Percentiles rank a stretch among this genome's conserved stretches.
Conservation (phyloP, 2,888 invertebrate species). For the Biston stratarius region DNA sequence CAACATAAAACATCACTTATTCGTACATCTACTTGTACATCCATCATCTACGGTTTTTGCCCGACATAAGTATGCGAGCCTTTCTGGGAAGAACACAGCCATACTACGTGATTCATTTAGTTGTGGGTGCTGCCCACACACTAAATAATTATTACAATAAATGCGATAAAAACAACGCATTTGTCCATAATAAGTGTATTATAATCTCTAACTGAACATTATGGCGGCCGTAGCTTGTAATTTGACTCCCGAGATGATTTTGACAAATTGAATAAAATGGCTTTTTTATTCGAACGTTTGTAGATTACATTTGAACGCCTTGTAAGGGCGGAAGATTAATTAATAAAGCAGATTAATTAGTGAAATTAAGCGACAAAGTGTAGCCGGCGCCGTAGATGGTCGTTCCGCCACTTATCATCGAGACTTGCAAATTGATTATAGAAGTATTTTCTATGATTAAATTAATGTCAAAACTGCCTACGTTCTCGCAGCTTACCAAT, state of each 20-base stretch:
- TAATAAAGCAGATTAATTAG: constrained; percentile 39
- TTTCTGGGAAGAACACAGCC: constrained; percentile 40
- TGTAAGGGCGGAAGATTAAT: constrained; percentile 33
- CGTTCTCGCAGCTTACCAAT: constrained; percentile 5
- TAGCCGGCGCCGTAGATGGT: constrained; percentile 20
- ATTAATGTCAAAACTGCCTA: constrained; percentile 33
- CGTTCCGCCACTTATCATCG: constrained; percentile 21
- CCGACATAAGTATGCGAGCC: constrained; percentile 46
- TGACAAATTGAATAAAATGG: constrained; percentile 47
- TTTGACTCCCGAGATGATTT: constrained; percentile 45
- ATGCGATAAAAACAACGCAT: constrained; percentile 54
- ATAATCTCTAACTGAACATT: constrained; percentile 43
- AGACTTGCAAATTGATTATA: constrained; percentile 32
- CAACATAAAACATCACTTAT: constrained; percentile 42
- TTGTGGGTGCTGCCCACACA: constrained; percentile 61
- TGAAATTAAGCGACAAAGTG: constrained; percentile 37
- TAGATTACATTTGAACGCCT: constrained; percentile 30
- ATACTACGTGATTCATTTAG: constrained; percentile 50
- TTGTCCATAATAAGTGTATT: constrained; percentile 45
- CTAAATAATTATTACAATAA: constrained; percentile 56
- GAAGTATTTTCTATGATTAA: constrained; percentile 22
- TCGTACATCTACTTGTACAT: constrained; percentile 40
- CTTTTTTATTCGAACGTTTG: constrained; percentile 36
- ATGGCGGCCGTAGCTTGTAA: constrained; percentile 42
- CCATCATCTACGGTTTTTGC: constrained; percentile 46